Conservation (phyloP, 2,797 vertebrate species). For the Yasuhikotakia modesta region DNA sequence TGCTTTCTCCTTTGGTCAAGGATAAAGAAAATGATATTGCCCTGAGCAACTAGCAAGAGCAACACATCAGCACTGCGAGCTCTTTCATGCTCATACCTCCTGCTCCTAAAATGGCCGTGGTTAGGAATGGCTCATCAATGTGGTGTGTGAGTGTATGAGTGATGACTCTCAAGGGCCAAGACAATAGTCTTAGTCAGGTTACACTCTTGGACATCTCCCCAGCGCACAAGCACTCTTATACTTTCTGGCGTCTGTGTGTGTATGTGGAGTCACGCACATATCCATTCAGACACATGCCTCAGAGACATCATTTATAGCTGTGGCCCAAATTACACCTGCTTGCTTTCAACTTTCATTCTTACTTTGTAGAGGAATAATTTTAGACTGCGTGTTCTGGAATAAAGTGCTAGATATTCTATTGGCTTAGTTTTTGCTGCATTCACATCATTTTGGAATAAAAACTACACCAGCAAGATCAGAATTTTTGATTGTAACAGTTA, state of each 20-base stretch:
- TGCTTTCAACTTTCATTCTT: conserved; percentile 42
- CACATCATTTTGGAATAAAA: background rate
- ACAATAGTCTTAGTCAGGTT: conserved; percentile 58
- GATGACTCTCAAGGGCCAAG: conserved; percentile 50
- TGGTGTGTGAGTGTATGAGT: conserved; percentile 42
- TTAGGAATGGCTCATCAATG: too few species aligned
- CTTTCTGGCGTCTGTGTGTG: conserved; percentile 15
- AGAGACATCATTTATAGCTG: conserved; percentile 39
- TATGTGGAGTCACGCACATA: conserved; percentile 30
- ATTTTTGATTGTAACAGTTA: too few species aligned
- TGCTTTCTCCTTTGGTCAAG: conserved; percentile 2
- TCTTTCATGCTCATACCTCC: conserved; percentile 43
- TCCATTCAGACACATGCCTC: conserved; percentile 44
- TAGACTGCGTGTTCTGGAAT: background rate
- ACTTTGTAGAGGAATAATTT: background rate
- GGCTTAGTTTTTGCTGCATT: too few species aligned
- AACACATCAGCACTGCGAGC: too few species aligned
- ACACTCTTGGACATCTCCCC: conserved; percentile 38
- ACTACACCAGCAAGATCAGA: too few species aligned
- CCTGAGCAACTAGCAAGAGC: conserved; percentile 16
- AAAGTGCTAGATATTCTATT: background rate
- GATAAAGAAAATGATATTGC: conserved; percentile 29
- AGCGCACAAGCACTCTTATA: conserved; percentile 24
- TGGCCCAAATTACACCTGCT: conserved; percentile 35
- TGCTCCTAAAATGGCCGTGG: conserved; percentile 43